Evolutionary conservation across 30 jellyfish, hydroid and myxozoan genomes (phyloP).

Genomic region (Hydra vulgaris): DNA sequence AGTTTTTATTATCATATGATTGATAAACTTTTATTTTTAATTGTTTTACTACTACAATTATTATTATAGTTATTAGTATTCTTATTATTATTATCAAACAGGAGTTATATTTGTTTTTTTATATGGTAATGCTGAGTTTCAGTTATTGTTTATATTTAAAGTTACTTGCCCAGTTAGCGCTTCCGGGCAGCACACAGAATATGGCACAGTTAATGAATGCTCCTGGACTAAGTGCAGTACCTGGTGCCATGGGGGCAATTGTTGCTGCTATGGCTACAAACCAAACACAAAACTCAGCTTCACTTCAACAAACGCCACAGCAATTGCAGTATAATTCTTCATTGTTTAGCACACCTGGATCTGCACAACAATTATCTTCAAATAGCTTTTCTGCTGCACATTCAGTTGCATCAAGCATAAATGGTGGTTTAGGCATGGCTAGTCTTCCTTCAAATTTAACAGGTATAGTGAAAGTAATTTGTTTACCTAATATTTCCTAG

Average conservation of each 20-base stretch:
- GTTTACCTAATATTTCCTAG: too few species aligned
- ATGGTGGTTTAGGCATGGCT: not conserved
- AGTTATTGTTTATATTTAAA: not conserved
- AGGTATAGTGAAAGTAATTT: too few species aligned
- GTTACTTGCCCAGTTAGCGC: conserved; percentile 28
- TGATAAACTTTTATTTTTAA: too few species aligned
- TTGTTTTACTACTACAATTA: too few species aligned
- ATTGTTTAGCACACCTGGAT: conserved; percentile 27
- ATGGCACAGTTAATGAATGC: not conserved
- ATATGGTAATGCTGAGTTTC: not conserved
- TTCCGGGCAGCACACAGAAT: not conserved
- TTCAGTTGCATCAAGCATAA: not conserved
- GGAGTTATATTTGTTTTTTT: conserved; percentile 1
- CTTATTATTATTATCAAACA: not conserved
- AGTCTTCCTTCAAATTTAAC: not conserved
- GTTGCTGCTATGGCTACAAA: conserved; percentile 95
- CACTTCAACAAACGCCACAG: conserved; percentile 39
- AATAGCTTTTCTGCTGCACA: conserved; percentile 20
- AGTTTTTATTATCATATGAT: too few species aligned
- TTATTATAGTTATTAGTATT: too few species aligned
- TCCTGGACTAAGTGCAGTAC: conserved; percentile 20
- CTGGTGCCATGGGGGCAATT: conserved; percentile 94
- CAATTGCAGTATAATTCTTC: conserved; percentile 50
- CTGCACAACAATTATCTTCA: conserved; percentile 25
- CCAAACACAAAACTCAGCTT: conserved; percentile 63